These are phyloP conservation scores for Cathartes aura DNA, from an alignment of 2,113 vertebrate genomes.

Conservation along the genomic window DNA sequence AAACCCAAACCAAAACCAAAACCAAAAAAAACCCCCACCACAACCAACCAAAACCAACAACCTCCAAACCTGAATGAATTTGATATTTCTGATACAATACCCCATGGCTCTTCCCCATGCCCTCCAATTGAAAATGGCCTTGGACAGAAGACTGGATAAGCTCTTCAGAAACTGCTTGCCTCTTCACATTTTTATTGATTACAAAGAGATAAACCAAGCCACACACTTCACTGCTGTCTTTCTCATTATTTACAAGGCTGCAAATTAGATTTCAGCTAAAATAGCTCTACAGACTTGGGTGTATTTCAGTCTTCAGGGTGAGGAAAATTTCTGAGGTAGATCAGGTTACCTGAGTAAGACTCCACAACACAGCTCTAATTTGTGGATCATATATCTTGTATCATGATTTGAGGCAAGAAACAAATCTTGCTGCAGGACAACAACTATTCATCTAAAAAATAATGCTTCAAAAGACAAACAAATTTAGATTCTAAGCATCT, in stretches of 20 bases:
- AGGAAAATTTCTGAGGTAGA: background rate
- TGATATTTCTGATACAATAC: background rate
- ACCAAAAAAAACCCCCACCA: no score
- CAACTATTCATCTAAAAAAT: background rate
- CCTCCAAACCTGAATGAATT: background rate
- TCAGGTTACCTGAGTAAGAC: background rate
- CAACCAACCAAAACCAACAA: background rate
- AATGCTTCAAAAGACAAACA: background rate
- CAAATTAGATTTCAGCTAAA: background rate
- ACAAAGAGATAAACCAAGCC: background rate
- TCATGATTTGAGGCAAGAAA: background rate
- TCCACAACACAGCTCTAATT: background rate
- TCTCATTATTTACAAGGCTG: background rate
- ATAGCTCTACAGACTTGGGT: background rate
- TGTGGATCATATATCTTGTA: background rate
- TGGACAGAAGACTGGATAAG: background rate
- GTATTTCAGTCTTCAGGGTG: background rate
- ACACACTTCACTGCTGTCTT: background rate
- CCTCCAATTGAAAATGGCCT: background rate
- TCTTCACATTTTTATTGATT: background rate
- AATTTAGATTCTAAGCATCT: background rate
- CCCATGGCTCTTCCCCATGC: background rate
- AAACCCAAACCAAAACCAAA: background rate
- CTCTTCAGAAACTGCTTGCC: background rate
- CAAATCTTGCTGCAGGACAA: background rate